Evolutionary conservation across 1,140 invertebrate species (phyloP), one percentile per base, ranked within the genome.

Genomic region (Ditylenchus dipsaci): DNA sequence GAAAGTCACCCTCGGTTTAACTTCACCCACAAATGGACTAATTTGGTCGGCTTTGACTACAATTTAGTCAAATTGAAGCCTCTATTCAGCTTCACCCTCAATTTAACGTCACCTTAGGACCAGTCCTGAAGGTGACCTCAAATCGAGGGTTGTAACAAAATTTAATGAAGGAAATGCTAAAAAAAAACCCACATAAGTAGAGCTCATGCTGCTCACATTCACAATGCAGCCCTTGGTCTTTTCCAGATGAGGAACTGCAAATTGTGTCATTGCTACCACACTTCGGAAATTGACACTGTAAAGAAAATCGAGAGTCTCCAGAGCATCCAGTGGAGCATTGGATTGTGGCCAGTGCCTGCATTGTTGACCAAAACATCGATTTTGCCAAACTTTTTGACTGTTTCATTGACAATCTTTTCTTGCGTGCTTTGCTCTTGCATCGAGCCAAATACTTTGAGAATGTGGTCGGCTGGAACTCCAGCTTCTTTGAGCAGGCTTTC

Each of bases 161-260:
- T n/a, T n/a, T n/a, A n/a, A n/a, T n/a, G n/a, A n/a, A n/a, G n/a
- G n/a, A n/a, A n/a, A n/a, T n/a, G n/a, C 33, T 5, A 38, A 38
- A 38, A 38, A 38, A 38, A 38, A 38, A 38, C 33, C 33, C 33
- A 38, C 33, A 38, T 5, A 38, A 13, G 26, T 23, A 38, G 33
- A 38, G 33, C 33, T 38, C 33, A 38, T 38, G 57, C 23, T 47
- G 21, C 74, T 72, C 11, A 77, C 72, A 43, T 76, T 77, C 5
- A 77, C 72, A 3, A 77, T 63, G 42, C 63, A 76, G 23, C 76
- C 76, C 33, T 75, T 75, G 23, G 59, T 56, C 38, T 72, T 76
- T 21, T 71, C 73, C 27, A 77, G 45, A 33, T 78, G 56, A 15
- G 76, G 76, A 1, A 78, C 11, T n/a, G 72, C 68, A 9, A 78